Base-by-base conservation (phyloP, 2,888 invertebrate genomes). In the Himalopsyche japonica region DNA sequence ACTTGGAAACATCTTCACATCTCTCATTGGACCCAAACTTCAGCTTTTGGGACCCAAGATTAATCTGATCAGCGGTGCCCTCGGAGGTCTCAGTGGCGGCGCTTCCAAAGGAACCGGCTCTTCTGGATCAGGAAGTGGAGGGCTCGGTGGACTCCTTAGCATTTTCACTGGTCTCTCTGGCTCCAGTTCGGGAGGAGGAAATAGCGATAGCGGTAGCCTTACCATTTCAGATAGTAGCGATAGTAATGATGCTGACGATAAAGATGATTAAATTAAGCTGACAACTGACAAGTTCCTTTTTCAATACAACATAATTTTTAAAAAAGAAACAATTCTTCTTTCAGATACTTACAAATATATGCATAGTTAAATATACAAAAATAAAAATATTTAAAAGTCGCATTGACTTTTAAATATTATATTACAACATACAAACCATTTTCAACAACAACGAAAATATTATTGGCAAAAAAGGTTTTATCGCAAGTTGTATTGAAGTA, bases 11-110 rank as follows among this genome's bases (percentile, higher is more conserved):
- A 91, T 95, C 82, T 93, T 96, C 87, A 93, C 95, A 0, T 94
- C 95, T 86, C 94, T 95, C 76, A 93, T 96, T 84, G 94, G 95
- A 79, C 94, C 95, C 27, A 95, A 95, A 88, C 92, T 96, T 81
- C 94, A 95, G 87, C 91, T 95, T 24, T 92, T 96, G 77, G 95
- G 95, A 57, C 94, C 94, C 88, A 94, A 95, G 90, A 91, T 95
- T 87, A 93, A 94, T 89, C 89, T 93, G 87, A 90, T 91, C 89
- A 91, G 93, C 80, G 93, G 93, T 0, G 89, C 93, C 82, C 89
- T 93, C 85, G 94, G 94, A 79, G 94, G 94, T 80, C 89, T 94
- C 86, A 92, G 93, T 85, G 91, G 93, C 85, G 93, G 94, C 49
- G 91, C 93, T 1, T 88, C 92, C 34, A 89, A 91, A 34, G 91